Evolutionary conservation across 2,797 vertebrate genomes (phyloP).

Genomic region (Sphenopsis melanotis): DNA sequence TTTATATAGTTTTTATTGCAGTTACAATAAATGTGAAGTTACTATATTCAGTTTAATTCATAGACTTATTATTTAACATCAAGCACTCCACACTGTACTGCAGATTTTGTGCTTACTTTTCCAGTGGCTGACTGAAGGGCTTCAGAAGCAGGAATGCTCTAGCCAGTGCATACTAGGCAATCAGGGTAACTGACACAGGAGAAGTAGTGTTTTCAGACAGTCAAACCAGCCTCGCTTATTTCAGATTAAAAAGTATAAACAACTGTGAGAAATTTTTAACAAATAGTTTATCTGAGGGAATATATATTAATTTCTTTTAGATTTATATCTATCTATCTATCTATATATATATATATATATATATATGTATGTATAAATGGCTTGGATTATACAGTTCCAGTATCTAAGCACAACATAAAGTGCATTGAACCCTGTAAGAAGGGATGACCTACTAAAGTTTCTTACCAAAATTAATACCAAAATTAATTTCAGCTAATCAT

Average conservation of each 20-base stretch:
- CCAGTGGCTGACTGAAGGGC: neutral
- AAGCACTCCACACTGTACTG: neutral
- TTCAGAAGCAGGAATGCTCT: neutral
- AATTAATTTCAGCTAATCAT: slow-evolving; percentile 10
- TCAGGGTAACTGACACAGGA: neutral
- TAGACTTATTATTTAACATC: neutral
- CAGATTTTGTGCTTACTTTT: neutral
- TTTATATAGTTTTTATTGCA: neutral
- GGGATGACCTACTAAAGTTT: neutral
- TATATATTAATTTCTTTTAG: neutral
- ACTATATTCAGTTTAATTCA: neutral
- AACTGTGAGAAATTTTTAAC: neutral
- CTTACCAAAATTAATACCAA: accelerated
- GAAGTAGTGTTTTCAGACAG: neutral
- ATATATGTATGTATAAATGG: accelerated
- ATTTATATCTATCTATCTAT: neutral
- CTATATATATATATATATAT: neutral
- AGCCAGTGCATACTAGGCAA: neutral
- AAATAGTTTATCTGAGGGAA: neutral
- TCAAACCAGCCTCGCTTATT: neutral
- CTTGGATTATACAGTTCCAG: neutral
- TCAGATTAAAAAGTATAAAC: neutral
- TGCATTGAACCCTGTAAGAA: neutral
- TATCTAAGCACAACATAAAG: neutral
- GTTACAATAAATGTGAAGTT: neutral